Evolutionary conservation across 2,888 invertebrate genomes (phyloP).

Genomic region (Silvanus unidentatus): DNA sequence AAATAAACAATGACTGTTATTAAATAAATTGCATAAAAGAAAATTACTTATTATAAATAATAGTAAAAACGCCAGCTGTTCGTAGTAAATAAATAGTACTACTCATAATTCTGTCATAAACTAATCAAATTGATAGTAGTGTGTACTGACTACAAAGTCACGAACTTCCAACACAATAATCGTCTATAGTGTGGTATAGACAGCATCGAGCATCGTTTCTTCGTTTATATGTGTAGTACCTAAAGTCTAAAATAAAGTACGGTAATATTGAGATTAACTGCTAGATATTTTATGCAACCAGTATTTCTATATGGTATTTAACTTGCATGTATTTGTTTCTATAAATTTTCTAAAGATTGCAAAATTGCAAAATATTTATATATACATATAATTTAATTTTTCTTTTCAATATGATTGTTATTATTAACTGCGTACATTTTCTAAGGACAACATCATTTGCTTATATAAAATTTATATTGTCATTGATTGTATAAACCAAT

Average conservation of each 20-base stretch:
- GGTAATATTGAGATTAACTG: too few species aligned
- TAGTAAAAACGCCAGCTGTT: constrained; percentile 4
- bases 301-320: too few species aligned
- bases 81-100: background rate
- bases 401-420: constrained; percentile 13
- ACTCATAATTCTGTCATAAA: constrained; percentile 1
- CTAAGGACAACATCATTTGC: constrained; percentile 16
- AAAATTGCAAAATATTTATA: too few species aligned
- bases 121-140: constrained; percentile 4
- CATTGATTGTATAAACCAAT: constrained; percentile 15
- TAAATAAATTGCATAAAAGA: constrained; percentile 6
- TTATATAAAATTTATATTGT: constrained; percentile 14
- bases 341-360: too few species aligned
- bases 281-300: too few species aligned
- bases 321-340: too few species aligned
- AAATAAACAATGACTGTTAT: background rate
- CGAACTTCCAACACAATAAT: too few species aligned
- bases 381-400: too few species aligned
- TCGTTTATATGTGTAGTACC: too few species aligned
- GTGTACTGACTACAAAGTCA: too few species aligned
- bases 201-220: too few species aligned
- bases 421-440: constrained; percentile 25
- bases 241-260: background rate
- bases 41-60: constrained; percentile 3
- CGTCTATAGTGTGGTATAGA: too few species aligned